Conservation (phyloP, 1,140 invertebrate genomes). For the Archegozetes longisetosus region DNA sequence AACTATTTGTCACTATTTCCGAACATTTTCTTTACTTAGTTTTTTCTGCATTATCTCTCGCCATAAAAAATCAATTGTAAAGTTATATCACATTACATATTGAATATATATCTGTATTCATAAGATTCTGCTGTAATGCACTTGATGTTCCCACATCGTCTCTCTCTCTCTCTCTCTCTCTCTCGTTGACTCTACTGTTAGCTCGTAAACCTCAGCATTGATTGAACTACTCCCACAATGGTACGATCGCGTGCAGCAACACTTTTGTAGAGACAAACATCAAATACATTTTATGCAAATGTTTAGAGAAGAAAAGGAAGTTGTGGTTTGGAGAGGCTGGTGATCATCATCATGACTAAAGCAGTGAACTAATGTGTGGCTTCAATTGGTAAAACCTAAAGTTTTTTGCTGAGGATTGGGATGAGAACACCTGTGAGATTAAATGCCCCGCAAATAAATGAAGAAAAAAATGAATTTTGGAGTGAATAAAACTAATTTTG, state of each 20-base stretch:
- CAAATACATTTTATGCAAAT: not conserved
- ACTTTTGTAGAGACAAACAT: not conserved
- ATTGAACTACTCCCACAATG: too few species aligned
- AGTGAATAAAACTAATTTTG: too few species aligned
- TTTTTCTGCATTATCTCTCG: not conserved
- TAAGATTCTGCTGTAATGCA: not conserved
- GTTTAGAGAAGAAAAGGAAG: not conserved
- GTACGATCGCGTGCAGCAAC: not conserved
- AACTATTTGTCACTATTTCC: not conserved
- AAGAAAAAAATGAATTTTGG: too few species aligned
- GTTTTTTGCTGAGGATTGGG: too few species aligned
- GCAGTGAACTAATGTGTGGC: too few species aligned
- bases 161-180: not conserved
- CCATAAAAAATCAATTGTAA: not conserved
- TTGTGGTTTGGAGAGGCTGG: not conserved
- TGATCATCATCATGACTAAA: too few species aligned
- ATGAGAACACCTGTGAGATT: too few species aligned
- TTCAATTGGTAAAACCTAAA: too few species aligned
- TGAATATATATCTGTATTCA: not conserved
- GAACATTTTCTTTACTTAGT: not conserved
- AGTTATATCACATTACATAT: not conserved
- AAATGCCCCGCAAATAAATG: too few species aligned
- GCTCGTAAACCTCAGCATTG: not conserved
- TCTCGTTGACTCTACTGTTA: not conserved
- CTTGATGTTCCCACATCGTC: not conserved